Evolutionary conservation across 2,797 vertebrate genomes (phyloP).

Genomic region (Chelon labrosus): DNA sequence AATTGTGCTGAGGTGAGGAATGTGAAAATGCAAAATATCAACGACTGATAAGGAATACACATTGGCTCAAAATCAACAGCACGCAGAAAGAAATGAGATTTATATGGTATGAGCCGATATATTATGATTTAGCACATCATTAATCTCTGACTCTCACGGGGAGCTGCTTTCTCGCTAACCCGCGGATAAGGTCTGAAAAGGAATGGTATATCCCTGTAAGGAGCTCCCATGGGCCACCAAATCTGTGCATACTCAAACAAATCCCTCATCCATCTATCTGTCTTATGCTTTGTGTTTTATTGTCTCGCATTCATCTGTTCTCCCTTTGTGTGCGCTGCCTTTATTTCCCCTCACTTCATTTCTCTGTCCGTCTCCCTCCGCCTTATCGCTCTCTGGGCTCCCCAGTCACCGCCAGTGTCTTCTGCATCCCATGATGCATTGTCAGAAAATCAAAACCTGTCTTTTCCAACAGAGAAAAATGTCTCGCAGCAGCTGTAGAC

Average conservation of each 20-base stretch:
- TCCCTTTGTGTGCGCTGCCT: conserved; percentile 16
- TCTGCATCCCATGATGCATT: conserved; percentile 28
- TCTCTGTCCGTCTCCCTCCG: conserved; percentile 35
- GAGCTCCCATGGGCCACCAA: conserved; percentile 58
- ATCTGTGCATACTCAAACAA: conserved; percentile 59
- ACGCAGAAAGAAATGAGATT: conserved; percentile 38
- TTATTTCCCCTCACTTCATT: conserved; percentile 18
- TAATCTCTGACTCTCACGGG: conserved; percentile 70
- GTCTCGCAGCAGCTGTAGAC: too few relatives aligned
- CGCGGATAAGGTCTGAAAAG: conserved; percentile 34
- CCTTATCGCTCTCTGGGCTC: conserved; percentile 10
- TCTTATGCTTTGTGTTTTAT: conserved; percentile 36
- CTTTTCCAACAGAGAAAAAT: not conserved
- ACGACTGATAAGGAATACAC: conserved; percentile 2
- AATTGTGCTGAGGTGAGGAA: not conserved
- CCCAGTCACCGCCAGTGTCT: conserved; percentile 9
- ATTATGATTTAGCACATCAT: conserved; percentile 64
- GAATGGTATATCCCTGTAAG: conserved; percentile 29
- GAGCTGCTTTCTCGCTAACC: conserved; percentile 37
- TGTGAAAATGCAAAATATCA: conserved; percentile 4
- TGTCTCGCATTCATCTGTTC: conserved; percentile 47
- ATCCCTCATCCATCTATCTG: conserved; percentile 57
- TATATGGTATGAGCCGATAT: conserved; percentile 30
- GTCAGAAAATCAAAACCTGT: conserved; percentile 8
- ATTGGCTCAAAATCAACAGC: conserved; percentile 1